Percentiles rank a stretch among this genome's conserved stretches.
Conservation (phyloP, 2,888 invertebrate species). For the Melitaea athalia region DNA sequence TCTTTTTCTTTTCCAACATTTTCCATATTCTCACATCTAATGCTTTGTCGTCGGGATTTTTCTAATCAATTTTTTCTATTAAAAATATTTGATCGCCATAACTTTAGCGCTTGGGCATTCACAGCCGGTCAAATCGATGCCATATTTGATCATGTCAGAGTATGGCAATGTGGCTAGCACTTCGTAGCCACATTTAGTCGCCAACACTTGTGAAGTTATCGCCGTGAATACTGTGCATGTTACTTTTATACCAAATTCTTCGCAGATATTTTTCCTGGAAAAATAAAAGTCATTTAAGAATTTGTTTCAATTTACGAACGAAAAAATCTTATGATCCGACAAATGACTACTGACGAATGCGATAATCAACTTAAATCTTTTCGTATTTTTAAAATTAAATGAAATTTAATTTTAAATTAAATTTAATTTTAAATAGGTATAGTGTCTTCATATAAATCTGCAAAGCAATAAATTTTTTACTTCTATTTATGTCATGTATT, state of each 20-base stretch:
- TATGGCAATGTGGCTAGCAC: slow-evolving; percentile 57
- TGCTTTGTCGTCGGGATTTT: too few relatives aligned
- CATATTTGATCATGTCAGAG: slow-evolving; percentile 53
- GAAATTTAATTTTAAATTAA: too few relatives aligned
- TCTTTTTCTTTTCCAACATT: too few relatives aligned
- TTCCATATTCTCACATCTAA: too few relatives aligned
- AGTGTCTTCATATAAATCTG: too few relatives aligned
- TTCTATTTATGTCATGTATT: too few relatives aligned
- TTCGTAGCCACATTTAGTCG: slow-evolving; percentile 60
- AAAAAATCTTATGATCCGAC: too few relatives aligned
- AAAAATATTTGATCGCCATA: slow-evolving; percentile 52
- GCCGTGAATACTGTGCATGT: slow-evolving; percentile 68
- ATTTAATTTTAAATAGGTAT: too few relatives aligned
- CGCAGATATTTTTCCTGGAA: slow-evolving; percentile 57
- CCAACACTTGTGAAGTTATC: slow-evolving; percentile 60
- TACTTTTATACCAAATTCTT: slow-evolving; percentile 53
- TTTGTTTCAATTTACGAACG: neutral
- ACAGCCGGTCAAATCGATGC: slow-evolving; percentile 53
- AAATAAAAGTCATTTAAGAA: neutral
- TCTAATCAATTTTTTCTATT: neutral
- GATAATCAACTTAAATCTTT: too few relatives aligned
- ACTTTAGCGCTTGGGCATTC: slow-evolving; percentile 52
- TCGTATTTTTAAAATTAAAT: too few relatives aligned
- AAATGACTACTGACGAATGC: too few relatives aligned
- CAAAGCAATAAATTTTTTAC: too few relatives aligned